Conservation (phyloP, 1,140 invertebrate genomes). For the Bradynema listronoti region DNA sequence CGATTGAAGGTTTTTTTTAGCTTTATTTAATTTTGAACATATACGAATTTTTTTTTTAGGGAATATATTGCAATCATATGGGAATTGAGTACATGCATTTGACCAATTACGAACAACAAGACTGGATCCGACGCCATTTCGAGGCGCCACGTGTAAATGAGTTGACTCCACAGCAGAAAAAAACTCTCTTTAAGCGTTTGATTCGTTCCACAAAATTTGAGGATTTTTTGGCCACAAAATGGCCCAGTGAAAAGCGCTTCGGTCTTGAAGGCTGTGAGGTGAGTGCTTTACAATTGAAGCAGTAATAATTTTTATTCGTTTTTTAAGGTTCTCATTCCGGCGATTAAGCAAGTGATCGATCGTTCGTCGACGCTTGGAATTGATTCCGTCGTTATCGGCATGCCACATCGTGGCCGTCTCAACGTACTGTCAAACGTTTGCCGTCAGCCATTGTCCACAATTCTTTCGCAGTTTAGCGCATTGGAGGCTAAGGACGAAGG, state of each 20-base stretch:
- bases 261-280: slow-evolving; percentile 97
- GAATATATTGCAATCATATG: slow-evolving; percentile 64
- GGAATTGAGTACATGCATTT: slow-evolving; percentile 99
- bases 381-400: slow-evolving; percentile 95
- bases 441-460: slow-evolving; percentile 89
- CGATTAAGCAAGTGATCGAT: slow-evolving; percentile 97
- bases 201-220: slow-evolving; percentile 94
- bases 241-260: slow-evolving; percentile 96
- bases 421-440: slow-evolving; percentile 98
- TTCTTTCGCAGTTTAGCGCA: slow-evolving; percentile 95
- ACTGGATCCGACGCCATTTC: slow-evolving; percentile 93
- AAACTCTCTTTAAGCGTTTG: slow-evolving; percentile 82
- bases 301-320: no score
- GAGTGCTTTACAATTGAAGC: no score
- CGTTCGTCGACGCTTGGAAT: slow-evolving; percentile 86
- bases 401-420: slow-evolving; percentile 92
- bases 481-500: slow-evolving; percentile 96
- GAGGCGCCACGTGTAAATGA: slow-evolving; percentile 87
- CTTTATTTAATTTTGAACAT: slow-evolving; percentile 14
- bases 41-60: slow-evolving; percentile 55
- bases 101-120: slow-evolving; percentile 93
- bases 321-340: slow-evolving; percentile 86
- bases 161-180: slow-evolving; percentile 79
- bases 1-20: slow-evolving; percentile 72
- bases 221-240: slow-evolving; percentile 92